Conservation (phyloP, 2,113 vertebrate genomes). For the Gnathonemus echidnorhynchus region DNA sequence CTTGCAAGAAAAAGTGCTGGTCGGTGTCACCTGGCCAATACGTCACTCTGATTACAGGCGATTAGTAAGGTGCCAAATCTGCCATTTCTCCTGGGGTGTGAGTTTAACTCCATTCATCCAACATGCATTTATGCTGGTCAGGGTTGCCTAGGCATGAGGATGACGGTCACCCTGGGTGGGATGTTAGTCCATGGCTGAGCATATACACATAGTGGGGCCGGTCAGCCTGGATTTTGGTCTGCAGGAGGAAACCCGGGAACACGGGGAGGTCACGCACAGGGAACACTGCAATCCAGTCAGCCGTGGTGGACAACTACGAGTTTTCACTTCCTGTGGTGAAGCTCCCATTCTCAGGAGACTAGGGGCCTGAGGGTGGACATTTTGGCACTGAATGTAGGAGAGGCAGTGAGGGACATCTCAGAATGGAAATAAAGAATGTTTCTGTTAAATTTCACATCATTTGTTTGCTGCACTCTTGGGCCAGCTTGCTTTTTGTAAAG, state of each 20-base stretch:
- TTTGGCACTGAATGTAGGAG: neutral
- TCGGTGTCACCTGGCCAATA: too few species aligned
- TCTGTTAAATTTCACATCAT: neutral
- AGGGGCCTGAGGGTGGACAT: neutral
- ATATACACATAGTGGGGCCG: neutral
- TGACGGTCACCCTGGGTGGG: neutral
- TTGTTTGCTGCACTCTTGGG: neutral
- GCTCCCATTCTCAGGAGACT: neutral
- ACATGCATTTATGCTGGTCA: neutral
- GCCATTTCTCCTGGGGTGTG: neutral
- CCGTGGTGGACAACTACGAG: neutral
- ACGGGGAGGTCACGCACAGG: neutral
- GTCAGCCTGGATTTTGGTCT: neutral
- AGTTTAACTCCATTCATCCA: neutral
- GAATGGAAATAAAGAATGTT: neutral
- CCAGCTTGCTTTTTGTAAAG: neutral
- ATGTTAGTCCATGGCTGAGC: neutral
- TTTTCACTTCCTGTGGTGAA: neutral
- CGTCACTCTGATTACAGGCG: neutral
- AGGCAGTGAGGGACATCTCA: neutral
- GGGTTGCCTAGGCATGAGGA: neutral
- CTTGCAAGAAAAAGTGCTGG: neutral
- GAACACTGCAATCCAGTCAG: neutral
- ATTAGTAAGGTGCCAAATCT: neutral
- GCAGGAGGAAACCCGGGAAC: neutral